Evolutionary conservation across 2,797 vertebrate species (phyloP).

Genomic region (Bucorvus abyssinicus): DNA sequence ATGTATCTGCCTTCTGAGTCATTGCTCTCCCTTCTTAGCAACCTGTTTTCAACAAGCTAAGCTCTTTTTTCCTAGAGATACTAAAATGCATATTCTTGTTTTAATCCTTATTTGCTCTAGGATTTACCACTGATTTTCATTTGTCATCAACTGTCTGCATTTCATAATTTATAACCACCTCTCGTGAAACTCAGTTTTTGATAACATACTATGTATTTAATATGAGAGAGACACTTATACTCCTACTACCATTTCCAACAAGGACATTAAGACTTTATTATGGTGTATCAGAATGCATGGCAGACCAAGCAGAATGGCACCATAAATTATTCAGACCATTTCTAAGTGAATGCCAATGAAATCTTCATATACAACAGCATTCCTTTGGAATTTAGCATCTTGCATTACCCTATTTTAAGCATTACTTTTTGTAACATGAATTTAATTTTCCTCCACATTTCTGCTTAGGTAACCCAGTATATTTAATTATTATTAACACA

Average conservation of each 20-base stretch:
- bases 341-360: conserved; percentile 27
- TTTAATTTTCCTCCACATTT: background rate
- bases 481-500: background rate
- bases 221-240: conserved; percentile 6
- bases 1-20: background rate
- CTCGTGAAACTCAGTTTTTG: conserved; percentile 16
- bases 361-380: background rate
- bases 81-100: background rate
- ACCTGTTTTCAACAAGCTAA: background rate
- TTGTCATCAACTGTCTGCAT: background rate
- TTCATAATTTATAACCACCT: conserved; percentile 8
- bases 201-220: conserved; percentile 37
- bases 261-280: conserved; percentile 39
- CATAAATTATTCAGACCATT: conserved; percentile 38
- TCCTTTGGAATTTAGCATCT: background rate
- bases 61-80: background rate
- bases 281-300: background rate
- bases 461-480: background rate
- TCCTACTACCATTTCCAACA: background rate
- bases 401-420: background rate
- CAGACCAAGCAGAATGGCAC: background rate
- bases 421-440: background rate
- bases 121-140: conserved; percentile 22
- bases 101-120: background rate
- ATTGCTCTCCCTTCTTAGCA: background rate